Base-by-base conservation (phyloP, 2,888 invertebrate species). In the Trissoscelio sp. region DNA sequence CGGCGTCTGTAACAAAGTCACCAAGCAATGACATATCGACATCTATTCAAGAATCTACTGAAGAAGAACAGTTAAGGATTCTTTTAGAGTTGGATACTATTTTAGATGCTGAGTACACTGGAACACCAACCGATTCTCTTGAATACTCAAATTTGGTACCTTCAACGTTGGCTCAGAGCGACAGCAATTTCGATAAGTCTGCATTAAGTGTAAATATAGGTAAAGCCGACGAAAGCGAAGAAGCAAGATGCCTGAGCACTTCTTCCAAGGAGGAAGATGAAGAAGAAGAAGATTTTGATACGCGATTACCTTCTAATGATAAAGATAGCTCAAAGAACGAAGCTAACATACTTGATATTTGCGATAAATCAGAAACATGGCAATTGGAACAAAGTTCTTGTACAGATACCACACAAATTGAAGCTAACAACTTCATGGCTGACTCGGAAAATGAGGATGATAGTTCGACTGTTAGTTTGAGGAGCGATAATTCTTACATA, bases 401-500 rank as follows among this genome's bases (percentile, higher is more conserved):
- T 16, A 75, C 80, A 22, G 74, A 80, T 11, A 44, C 53, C 3
- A 79, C 79, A 0, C 80, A 74, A 9, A 57, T 80, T 0, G 74
- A 80, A 20, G 58, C 46, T 0, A 39, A n/a, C 0, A 66, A 60
- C 16, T 60, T 62, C 1, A 3, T 51, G 1, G 58, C 37, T 0
- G 70, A 75, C 12, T 62, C 70, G 7, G 79, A 79, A 4, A 79
- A 79, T 18, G 79, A 91, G 14, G 91, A 91, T 51, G 91, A 89
- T 72, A 93, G 78, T 58, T 94, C 94, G 79, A 92, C 93, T 0
- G 92, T 93, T 42, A 92, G 92, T 2, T 83, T 91, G 16, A 89
- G 92, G 2, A 93, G 91, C 69, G 92, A 93, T 34, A 92, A 93
- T 81, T 88, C 92, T 48, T 93, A 94, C 81, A 93, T 94, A 16